Percentiles rank a stretch among this genome's conserved stretches.
phyloP scores from a whole-genome alignment of 2,113 vertebrate species.

The Labeo catla region DNA sequence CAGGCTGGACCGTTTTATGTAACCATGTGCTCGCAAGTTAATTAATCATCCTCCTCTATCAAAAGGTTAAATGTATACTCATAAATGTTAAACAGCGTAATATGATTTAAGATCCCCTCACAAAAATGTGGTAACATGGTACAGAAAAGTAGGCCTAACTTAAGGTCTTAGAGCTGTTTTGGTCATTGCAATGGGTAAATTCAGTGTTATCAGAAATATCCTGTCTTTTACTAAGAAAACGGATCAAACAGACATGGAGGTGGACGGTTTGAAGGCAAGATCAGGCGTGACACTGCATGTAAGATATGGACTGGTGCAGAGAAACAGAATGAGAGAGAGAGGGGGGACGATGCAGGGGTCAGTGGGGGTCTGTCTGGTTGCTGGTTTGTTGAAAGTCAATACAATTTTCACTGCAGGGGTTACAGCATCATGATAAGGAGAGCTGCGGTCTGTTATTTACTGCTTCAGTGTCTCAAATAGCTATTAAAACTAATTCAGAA shows the following conservation, averaged over 20 bases:
- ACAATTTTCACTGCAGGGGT: neutral
- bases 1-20: neutral
- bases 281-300: slow-evolving; percentile 27
- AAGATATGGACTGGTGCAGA: slow-evolving; percentile 17
- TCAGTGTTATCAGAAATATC: neutral
- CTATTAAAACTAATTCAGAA: slow-evolving; percentile 6
- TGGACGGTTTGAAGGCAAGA: neutral
- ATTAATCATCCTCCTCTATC: slow-evolving; percentile 19
- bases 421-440: slow-evolving; percentile 12
- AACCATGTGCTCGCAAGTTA: neutral
- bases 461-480: neutral
- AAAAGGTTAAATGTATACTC: slow-evolving; percentile 13
- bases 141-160: neutral
- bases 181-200: neutral
- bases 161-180: neutral
- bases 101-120: neutral
- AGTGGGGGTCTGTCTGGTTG: slow-evolving; percentile 23
- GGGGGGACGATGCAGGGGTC: slow-evolving; percentile 7
- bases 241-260: neutral
- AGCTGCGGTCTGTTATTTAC: neutral
- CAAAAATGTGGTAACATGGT: neutral
- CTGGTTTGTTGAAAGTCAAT: slow-evolving; percentile 34
- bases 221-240: neutral
- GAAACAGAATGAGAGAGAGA: neutral
- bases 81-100: neutral